Conservation (phyloP, 2,888 invertebrate species). For the Plagodis dolabraria region DNA sequence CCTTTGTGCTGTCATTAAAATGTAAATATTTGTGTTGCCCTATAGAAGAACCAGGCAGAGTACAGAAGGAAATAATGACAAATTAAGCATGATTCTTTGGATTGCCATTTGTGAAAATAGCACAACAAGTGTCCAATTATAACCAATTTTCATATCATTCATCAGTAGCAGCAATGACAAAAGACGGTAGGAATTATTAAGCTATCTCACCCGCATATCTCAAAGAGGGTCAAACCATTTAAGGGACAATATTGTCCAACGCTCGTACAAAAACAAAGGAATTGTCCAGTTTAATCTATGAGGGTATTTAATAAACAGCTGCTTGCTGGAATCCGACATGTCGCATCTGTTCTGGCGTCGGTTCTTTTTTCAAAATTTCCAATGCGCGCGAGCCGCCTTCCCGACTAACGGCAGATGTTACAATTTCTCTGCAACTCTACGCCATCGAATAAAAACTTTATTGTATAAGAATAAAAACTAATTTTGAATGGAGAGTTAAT, state of each 20-base stretch:
- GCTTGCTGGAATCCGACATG: constrained; percentile 80
- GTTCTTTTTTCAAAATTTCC: constrained; percentile 76
- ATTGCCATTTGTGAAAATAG: too few relatives aligned
- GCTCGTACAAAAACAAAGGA: constrained; percentile 73
- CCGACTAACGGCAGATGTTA: constrained; percentile 77
- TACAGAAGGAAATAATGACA: too few relatives aligned
- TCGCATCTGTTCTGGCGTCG: constrained; percentile 77
- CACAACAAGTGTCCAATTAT: constrained; percentile 40
- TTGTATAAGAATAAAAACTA: constrained; percentile 13
- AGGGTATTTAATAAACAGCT: constrained; percentile 82
- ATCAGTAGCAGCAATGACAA: constrained; percentile 50
- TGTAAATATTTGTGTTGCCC: too few relatives aligned
- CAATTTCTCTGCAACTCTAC: constrained; percentile 28
- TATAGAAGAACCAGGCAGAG: too few relatives aligned
- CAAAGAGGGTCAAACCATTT: constrained; percentile 69
- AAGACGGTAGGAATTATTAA: constrained; percentile 64
- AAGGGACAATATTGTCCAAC: constrained; percentile 70
- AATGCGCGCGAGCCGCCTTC: constrained; percentile 76
- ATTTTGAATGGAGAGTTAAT: constrained; percentile 9
- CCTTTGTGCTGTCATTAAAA: too few relatives aligned
- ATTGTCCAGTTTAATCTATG: constrained; percentile 76
- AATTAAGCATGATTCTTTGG: too few relatives aligned
- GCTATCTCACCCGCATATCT: constrained; percentile 76
- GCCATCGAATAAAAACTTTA: constrained; percentile 34
- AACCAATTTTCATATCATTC: constrained; percentile 51